Conservation (phyloP, 2,888 invertebrate species). For the Argyra leucocephala region DNA sequence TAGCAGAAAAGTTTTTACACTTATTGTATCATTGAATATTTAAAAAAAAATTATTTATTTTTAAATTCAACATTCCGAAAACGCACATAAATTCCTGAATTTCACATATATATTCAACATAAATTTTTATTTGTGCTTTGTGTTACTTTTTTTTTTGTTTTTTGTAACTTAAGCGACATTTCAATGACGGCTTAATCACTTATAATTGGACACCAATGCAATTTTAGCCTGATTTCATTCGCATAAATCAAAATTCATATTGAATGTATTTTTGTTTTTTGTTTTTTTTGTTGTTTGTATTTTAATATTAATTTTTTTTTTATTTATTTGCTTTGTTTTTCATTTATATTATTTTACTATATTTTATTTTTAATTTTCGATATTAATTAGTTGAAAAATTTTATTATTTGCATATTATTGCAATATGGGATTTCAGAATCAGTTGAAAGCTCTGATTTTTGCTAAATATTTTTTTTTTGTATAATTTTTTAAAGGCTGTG, state of each 20-base stretch:
- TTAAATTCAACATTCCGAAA: too few species aligned
- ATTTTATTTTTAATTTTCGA: not conserved
- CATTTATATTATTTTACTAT: not conserved
- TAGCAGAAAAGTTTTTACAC: too few species aligned
- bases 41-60: too few species aligned
- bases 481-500: not conserved
- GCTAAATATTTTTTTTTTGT: not conserved
- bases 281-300: not conserved
- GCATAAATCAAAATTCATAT: not conserved
- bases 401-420: not conserved
- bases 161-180: not conserved
- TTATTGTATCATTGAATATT: too few species aligned
- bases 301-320: not conserved
- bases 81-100: too few species aligned
- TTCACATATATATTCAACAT: too few species aligned
- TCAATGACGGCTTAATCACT: slow-evolving; percentile 1
- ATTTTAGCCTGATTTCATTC: slow-evolving; percentile 3
- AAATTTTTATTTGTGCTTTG: too few species aligned
- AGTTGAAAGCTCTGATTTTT: not conserved
- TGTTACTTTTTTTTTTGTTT: not conserved
- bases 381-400: not conserved
- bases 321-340: not conserved
- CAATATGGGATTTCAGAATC: not conserved
- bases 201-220: slow-evolving; percentile 6
- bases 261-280: too few species aligned